Base-by-base conservation (phyloP, 2,113 vertebrate genomes). In the Bos javanicus region DNA sequence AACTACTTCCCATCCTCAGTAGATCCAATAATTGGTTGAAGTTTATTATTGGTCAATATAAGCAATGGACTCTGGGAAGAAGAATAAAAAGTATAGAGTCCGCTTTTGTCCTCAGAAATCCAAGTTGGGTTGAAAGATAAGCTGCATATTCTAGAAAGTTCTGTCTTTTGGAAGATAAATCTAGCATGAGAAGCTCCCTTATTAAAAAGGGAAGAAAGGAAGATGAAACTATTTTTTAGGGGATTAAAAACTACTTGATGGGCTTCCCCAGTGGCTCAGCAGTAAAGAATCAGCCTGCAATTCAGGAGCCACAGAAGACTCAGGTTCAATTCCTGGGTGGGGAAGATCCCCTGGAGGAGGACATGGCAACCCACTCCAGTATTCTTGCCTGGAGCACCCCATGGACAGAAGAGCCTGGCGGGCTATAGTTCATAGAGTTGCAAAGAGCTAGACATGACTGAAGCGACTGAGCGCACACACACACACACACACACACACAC, bases 1-100 rank as follows among this genome's bases (percentile, higher is more conserved):
- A 14, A 7, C 9, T 3, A 3, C 74, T 80, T 52, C 36, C 43
- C 17, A 6, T 15, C 4, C 80, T 83, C 10, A 8, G 5, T 11
- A 26, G 57, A 43, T 12, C 52, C 81, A 15, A 0, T 15, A 0
- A 6, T 3, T 4, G 23, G 6, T 2, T 36, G 80, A 43, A 54
- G 46, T 16, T 93, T 50, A 16, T 3, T 6, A 52, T 36, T 2
- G 23, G 60, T 60, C 6, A 4, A 14, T 2, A 39, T 0, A 26
- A n/a, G 17, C 15, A 7, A 10, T 3, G 43, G n/a, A 16, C 28
- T 39, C 17, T 26, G 13, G 15, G 14, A 82, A 3, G 52, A 36
- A 83, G 2, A 30, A 8, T 6, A 3, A 52, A 81, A 33, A 23
- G n/a, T 0, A 59, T 3, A 2, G 16, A 25, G 2, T 16, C 2